These are phyloP conservation scores for Mesorhabditis belari DNA, from an alignment of 2,888 invertebrate genomes.

Conservation along the genomic window DNA sequence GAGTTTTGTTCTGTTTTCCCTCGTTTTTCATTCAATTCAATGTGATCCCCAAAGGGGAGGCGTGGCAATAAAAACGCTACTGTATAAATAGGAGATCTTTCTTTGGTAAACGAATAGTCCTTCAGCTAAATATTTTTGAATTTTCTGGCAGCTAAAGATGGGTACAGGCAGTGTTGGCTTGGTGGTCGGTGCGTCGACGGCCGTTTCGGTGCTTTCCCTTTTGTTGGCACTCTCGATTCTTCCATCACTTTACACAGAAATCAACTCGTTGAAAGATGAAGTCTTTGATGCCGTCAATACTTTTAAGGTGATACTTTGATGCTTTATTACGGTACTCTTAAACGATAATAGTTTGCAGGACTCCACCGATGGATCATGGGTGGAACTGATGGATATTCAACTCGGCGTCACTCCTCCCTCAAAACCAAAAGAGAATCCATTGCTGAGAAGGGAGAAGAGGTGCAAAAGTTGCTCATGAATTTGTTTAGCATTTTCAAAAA, in stretches of 20 bases:
- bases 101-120: not conserved
- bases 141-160: no score
- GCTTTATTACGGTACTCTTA: not conserved
- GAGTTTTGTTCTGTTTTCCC: no score
- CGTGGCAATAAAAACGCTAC: no score
- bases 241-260: constrained; percentile 25
- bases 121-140: no score
- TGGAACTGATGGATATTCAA: constrained; percentile 31
- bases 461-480: not conserved
- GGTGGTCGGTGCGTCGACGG: constrained; percentile 4
- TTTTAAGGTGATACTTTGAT: constrained; percentile 17
- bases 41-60: no score
- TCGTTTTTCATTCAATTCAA: not conserved
- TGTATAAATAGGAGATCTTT: no score
- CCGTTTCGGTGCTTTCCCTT: constrained; percentile 9
- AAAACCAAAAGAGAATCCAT: constrained; percentile 22
- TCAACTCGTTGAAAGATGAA: constrained; percentile 18
- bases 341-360: constrained; percentile 1
- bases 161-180: not conserved
- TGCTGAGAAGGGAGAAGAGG: constrained; percentile 23
- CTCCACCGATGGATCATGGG: constrained; percentile 27
- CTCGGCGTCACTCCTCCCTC: constrained; percentile 21
- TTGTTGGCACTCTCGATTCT: constrained; percentile 13
- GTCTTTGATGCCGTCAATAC: constrained; percentile 20
- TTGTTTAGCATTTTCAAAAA: not conserved